phyloP scores from a whole-genome alignment of 2,888 invertebrate species.

The Dynastes tityus region DNA sequence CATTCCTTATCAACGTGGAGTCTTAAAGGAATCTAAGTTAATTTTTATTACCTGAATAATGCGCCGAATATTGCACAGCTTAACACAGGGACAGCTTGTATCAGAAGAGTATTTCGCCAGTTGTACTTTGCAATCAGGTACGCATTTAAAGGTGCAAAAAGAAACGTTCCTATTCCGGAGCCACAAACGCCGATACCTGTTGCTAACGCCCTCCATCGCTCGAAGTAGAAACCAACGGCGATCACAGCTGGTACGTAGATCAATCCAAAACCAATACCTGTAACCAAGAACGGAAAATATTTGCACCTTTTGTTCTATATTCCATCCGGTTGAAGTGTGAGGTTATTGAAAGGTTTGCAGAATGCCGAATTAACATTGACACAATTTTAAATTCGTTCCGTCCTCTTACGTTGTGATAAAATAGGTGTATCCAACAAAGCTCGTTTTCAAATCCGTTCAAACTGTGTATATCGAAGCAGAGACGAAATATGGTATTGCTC shows the following conservation, averaged over 20 bases:
- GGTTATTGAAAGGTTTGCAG: constrained; percentile 6
- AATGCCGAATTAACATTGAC: constrained; percentile 38
- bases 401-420: too few relatives aligned
- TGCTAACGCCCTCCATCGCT: constrained; percentile 92
- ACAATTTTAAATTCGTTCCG: constrained; percentile 3
- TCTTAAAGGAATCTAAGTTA: not conserved
- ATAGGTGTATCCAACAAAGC: too few relatives aligned
- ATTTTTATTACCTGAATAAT: constrained; percentile 74
- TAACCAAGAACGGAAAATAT: constrained; percentile 82
- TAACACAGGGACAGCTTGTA: constrained; percentile 83
- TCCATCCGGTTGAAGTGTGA: not conserved
- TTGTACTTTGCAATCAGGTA: constrained; percentile 76
- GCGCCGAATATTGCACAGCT: constrained; percentile 84
- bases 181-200: constrained; percentile 96
- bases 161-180: constrained; percentile 92
- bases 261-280: constrained; percentile 92
- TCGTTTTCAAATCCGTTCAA: too few relatives aligned
- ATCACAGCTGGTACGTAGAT: constrained; percentile 95
- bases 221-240: constrained; percentile 97
- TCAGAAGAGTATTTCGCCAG: constrained; percentile 85
- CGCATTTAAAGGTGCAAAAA: constrained; percentile 85
- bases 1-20: not conserved
- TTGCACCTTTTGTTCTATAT: constrained; percentile 36
- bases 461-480: too few relatives aligned
- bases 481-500: not conserved